Conservation (phyloP, 1,140 invertebrate genomes). For the Ruditapes philippinarum region DNA sequence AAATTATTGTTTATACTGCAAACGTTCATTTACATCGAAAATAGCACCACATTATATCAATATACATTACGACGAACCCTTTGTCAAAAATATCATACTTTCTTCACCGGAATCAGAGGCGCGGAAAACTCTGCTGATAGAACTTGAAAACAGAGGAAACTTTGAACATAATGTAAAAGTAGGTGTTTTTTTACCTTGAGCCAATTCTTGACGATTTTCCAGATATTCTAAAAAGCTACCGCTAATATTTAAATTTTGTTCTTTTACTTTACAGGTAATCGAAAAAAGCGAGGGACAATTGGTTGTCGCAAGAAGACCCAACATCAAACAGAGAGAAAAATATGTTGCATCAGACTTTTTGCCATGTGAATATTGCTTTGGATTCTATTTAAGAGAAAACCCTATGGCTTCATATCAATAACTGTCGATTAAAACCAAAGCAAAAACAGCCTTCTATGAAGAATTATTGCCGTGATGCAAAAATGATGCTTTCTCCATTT, state of each 20-base stretch:
- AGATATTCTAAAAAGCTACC: too few species aligned
- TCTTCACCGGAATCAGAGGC: not conserved
- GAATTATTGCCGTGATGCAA: constrained; percentile 34
- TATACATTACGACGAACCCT: not conserved
- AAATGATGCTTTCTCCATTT: constrained; percentile 8
- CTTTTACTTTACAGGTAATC: too few species aligned
- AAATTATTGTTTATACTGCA: constrained; percentile 15
- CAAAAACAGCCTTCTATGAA: not conserved
- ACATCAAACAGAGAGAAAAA: not conserved
- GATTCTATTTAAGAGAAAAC: not conserved
- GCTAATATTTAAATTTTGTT: too few species aligned
- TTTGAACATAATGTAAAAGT: not conserved
- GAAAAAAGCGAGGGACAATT: constrained; percentile 6
- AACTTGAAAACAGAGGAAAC: constrained; percentile 22
- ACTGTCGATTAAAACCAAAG: not conserved
- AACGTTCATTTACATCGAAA: not conserved
- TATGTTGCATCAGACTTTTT: not conserved
- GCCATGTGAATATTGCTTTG: not conserved
- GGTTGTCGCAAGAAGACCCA: not conserved
- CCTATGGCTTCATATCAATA: not conserved
- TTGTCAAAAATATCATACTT: not conserved
- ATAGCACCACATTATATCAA: not conserved
- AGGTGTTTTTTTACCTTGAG: too few species aligned
- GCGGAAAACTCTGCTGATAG: not conserved
- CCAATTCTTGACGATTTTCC: too few species aligned